Conservation (phyloP, 2,797 vertebrate species). For the Galaxias olidus region DNA sequence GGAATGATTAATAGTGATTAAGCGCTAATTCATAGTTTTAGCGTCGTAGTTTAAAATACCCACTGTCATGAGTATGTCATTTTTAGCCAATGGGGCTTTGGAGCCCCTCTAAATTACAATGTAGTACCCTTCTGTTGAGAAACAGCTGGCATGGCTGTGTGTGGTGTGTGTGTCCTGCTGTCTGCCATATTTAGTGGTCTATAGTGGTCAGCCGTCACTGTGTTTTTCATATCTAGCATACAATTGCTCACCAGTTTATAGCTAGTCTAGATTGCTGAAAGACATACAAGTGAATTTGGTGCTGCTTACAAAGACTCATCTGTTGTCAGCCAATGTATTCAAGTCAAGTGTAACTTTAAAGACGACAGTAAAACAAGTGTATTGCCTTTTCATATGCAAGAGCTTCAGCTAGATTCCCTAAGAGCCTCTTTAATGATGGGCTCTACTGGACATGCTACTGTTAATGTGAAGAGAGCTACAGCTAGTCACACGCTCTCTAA, state of each 20-base stretch:
- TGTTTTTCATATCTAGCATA: conserved; percentile 15
- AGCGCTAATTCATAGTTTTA: conserved; percentile 1
- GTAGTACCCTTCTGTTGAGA: conserved; percentile 27
- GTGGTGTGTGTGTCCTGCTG: conserved; percentile 57
- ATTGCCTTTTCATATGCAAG: not conserved
- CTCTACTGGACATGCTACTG: conserved; percentile 34
- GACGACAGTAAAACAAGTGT: conserved; percentile 5
- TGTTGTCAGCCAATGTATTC: not conserved
- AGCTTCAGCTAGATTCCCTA: conserved; percentile 14
- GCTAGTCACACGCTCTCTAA: conserved; percentile 13
- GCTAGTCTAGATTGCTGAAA: too few species aligned
- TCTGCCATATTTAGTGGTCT: conserved; percentile 50
- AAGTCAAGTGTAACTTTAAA: too few species aligned
- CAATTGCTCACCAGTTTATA: not conserved
- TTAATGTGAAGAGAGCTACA: conserved; percentile 38
- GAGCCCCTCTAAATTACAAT: conserved; percentile 14
- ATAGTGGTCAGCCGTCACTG: conserved; percentile 25
- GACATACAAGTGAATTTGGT: too few species aligned
- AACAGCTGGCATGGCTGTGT: conserved; percentile 41
- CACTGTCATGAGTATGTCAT: not conserved
- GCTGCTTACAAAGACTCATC: not conserved
- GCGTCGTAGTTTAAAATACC: not conserved
- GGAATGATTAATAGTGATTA: not conserved
- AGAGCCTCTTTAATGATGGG: conserved; percentile 7
- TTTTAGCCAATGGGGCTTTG: conserved; percentile 16